These are phyloP conservation scores for Polypterus bichir DNA, from an alignment of 2,113 vertebrate species.

Conservation along the genomic window DNA sequence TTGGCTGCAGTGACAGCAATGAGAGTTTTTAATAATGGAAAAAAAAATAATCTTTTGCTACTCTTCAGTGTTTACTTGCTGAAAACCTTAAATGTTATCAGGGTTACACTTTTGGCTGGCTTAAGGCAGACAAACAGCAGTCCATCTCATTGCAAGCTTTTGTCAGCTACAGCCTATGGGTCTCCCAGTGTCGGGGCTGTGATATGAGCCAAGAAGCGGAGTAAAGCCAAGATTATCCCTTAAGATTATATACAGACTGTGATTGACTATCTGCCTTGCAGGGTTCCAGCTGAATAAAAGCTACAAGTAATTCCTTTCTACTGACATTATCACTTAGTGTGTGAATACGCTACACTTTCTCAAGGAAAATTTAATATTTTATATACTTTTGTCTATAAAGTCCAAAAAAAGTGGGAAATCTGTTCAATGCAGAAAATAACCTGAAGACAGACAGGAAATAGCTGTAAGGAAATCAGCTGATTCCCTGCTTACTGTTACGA, in stretches of 20 bases:
- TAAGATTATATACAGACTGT: constrained; percentile 14
- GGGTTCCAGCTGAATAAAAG: constrained; percentile 4
- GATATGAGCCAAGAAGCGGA: constrained; percentile 33
- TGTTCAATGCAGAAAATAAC: no score
- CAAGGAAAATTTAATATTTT: no score
- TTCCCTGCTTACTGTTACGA: no score
- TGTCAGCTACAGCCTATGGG: constrained; percentile 43
- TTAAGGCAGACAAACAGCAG: constrained; percentile 33
- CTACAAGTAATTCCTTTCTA: neutral
- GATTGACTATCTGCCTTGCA: constrained; percentile 17
- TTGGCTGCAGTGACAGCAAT: no score
- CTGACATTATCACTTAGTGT: neutral
- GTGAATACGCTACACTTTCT: no score
- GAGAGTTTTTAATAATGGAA: no score
- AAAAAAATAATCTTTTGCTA: constrained; percentile 31
- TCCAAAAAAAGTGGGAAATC: no score
- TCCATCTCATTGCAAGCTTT: constrained; percentile 38
- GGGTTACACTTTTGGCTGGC: constrained; percentile 39
- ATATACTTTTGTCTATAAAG: no score
- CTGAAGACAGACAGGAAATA: no score
- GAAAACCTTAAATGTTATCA: constrained; percentile 51
- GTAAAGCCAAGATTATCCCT: constrained; percentile 38
- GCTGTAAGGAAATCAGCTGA: no score
- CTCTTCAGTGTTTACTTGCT: constrained; percentile 34
- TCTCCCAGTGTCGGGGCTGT: constrained; percentile 27